Base-by-base conservation (phyloP, 2,888 invertebrate genomes). In the Catotricha subobsoleta region DNA sequence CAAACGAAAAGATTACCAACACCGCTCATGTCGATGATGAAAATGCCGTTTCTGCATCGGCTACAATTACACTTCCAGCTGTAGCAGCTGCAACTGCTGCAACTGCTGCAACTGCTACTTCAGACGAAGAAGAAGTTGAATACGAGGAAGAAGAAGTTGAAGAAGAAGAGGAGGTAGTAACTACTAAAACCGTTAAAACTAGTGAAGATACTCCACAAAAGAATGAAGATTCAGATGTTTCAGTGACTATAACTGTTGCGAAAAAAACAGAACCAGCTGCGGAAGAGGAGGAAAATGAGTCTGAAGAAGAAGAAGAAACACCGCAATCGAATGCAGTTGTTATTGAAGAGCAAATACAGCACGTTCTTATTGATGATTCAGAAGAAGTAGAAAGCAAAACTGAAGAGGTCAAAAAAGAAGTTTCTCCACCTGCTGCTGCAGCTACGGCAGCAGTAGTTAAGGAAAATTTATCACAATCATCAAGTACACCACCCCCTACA, bases 241-340 rank as follows among this genome's bases (percentile, higher is more conserved):
- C 13, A 16, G 16, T 9, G 16, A 16, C 33, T 16, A 16, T 9
- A 33, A 15, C 13, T 9, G 9, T 18, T 10, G 13, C 13, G 16
- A 33, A 15, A 33, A 9, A 36, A 20, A 13, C 21, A 23, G 8
- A 21, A 21, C 9, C 30, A 39, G 10, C 39, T 15, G 25, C 10
- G 4, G 39, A 34, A 23, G 39, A 30, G 8, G 35, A 10, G 20
- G 23, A 39, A 23, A 41, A 34, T 8, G 33, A 41, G 19, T 42
- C 25, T 1, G 43, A 45, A 20, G 33, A 44, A 18, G 37, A 31
- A 15, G 15, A 31, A 31, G 15, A 31, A 31, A 3, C 8, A 3
- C 13, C 9, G 5, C 13, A 15, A 31, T 3, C 3, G 15, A 13
- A 10, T 3, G 30, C 29, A 4, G 10, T 3, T 29, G 13, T 10